Conservation (phyloP, 1,140 invertebrate genomes). For the Lepidotrigona ventralis region DNA sequence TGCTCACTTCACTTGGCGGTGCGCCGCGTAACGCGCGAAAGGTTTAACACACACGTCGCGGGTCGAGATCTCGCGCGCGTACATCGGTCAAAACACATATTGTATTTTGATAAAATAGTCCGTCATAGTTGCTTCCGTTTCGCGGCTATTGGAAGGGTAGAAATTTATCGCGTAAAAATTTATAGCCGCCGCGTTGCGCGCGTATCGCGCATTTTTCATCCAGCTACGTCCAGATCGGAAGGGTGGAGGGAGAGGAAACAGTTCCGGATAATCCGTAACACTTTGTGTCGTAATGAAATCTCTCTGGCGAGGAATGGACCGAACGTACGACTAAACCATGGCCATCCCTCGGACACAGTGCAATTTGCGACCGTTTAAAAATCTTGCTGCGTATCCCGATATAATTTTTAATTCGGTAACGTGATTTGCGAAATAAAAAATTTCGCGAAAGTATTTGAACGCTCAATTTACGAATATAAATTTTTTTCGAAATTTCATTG, state of each 20-base stretch:
- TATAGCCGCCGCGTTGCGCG: constrained; percentile 12
- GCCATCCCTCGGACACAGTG: neutral
- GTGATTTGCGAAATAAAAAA: neutral
- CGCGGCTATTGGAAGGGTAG: constrained; percentile 20
- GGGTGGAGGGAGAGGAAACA: neutral
- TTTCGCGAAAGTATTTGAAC: neutral
- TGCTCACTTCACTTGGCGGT: constrained; percentile 10
- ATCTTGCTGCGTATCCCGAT: neutral
- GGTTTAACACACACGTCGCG: neutral
- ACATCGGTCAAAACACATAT: constrained; percentile 2
- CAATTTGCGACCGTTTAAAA: neutral
- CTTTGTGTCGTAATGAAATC: neutral
- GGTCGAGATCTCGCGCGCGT: neutral
- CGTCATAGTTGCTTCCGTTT: constrained; percentile 47
- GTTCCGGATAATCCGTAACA: constrained; percentile 25
- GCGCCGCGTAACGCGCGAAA: too few relatives aligned
- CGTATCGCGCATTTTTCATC: constrained; percentile 52
- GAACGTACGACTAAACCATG: neutral
- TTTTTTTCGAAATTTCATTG: neutral
- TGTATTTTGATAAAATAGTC: constrained; percentile 47
- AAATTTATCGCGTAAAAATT: constrained; percentile 44
- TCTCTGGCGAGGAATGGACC: neutral
- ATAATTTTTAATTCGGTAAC: neutral
- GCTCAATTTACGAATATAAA: neutral
- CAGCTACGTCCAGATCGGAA: constrained; percentile 24